phyloP scores from a whole-genome alignment of 2,113 vertebrate species.

The Podarcis raffonei region DNA sequence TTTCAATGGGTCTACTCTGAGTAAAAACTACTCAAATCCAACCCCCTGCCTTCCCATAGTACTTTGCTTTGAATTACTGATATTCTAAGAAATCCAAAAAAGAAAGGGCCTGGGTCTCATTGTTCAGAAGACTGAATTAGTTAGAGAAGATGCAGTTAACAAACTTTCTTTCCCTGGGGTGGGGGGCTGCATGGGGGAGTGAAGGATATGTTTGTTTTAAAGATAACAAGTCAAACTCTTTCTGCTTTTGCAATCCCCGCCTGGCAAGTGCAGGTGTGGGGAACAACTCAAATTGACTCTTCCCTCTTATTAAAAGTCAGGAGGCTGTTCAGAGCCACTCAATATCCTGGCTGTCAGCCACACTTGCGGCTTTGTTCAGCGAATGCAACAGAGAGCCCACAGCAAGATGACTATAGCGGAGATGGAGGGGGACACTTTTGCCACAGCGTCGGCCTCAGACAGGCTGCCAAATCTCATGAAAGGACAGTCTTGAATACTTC shows the following conservation, averaged over 20 bases:
- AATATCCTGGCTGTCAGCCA: neutral
- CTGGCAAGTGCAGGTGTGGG: neutral
- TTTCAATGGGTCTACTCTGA: no score
- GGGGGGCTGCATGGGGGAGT: no score
- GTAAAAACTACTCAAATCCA: no score
- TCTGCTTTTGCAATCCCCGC: neutral
- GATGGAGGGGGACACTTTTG: neutral
- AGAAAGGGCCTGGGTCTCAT: no score
- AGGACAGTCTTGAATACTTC: neutral
- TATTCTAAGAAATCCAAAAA: no score
- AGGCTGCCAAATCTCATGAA: neutral
- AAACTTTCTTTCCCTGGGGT: no score
- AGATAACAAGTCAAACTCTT: neutral
- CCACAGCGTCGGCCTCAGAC: neutral
- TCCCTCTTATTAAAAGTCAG: neutral
- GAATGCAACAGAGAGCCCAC: neutral
- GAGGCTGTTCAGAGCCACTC: constrained; percentile 8
- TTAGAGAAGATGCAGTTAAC: no score
- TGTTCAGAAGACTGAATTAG: no score
- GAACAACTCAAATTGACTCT: neutral
- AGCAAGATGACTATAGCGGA: neutral
- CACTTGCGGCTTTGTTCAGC: neutral
- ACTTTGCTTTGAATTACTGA: no score
- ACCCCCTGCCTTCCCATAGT: no score
- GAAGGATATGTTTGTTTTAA: neutral